Base-by-base conservation (phyloP, 2,888 invertebrate species). In the Ariolimax columbianus region DNA sequence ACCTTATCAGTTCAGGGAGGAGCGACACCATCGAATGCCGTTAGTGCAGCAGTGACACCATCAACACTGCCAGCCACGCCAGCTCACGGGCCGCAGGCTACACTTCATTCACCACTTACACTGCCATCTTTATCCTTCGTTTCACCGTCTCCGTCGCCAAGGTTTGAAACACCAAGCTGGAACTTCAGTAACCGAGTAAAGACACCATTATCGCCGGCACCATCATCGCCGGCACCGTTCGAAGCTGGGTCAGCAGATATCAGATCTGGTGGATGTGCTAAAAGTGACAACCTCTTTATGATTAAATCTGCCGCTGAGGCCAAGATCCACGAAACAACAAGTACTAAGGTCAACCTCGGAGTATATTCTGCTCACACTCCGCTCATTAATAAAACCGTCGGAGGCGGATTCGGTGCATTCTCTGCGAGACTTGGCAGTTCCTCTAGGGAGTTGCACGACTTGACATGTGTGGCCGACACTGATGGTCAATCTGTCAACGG, bases 81-180 rank as follows among this genome's bases (percentile, higher is more conserved):
- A 36, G 47, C 59, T 26, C 77, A 77, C 6, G 3, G 47, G 1
- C 68, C 83, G 19, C 51, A n/a, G 4, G 23, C 66, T 55, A 30
- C 38, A 14, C 38, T 30, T 19, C 51, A 55, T 17, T 40, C 43
- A 3, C 43, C 73, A 9, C 33, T 82, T n/a, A n/a, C 68, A 55
- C n/a, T 70, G 11, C 36, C 81, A n/a, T 14, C 81, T 7, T 26
- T 26, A 6, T 17, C 75, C 4, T 33, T 6, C 23, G 23, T 59
- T 26, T 78, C 72, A 51, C 47, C 82, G 30, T 1, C 40, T 17
- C 59, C 82, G 9, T 82, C 82, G 33, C 73, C 59, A 19, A 81
- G 55, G 19, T n/a, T 72, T 38, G 82, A 72, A 36, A 55, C 19
- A 1, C n/a, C 59, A 30, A n/a, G 63, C 19, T 11, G 38, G 63